Conservation (phyloP, 2,797 vertebrate genomes). For the Lycodopsis pacificus region DNA sequence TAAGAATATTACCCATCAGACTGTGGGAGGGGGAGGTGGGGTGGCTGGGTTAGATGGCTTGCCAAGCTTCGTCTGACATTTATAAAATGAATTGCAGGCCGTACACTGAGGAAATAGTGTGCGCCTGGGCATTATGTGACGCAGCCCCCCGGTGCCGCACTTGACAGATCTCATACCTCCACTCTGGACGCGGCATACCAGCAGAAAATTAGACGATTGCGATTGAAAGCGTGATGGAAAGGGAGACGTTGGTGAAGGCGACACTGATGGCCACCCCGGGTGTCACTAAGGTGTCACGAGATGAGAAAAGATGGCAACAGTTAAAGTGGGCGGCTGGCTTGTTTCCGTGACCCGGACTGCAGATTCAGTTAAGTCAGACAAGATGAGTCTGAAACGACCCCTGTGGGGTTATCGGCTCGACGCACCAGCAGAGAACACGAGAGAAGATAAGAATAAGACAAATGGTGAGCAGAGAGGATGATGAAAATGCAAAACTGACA, state of each 20-base stretch:
- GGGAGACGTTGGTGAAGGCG: constrained; percentile 31
- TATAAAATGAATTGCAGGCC: constrained; percentile 73
- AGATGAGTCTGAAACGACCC: constrained; percentile 51
- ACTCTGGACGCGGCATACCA: constrained; percentile 21
- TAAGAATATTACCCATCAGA: constrained; percentile 80
- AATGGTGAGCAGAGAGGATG: constrained; percentile 27
- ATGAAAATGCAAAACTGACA: background rate
- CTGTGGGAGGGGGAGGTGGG: constrained; percentile 13
- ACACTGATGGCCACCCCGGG: constrained; percentile 29
- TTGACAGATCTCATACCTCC: constrained; percentile 63
- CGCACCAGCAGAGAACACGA: background rate
- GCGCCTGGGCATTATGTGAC: constrained; percentile 34
- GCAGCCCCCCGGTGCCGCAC: constrained; percentile 24
- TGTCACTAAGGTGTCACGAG: constrained; percentile 46
- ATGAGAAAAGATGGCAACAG: constrained; percentile 63
- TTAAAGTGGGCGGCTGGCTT: constrained; percentile 39
- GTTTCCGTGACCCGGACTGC: constrained; percentile 46
- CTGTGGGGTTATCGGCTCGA: constrained; percentile 20
- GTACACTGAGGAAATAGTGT: constrained; percentile 53
- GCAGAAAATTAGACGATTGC: constrained; percentile 51
- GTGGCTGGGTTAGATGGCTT: constrained; percentile 37
- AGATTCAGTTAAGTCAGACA: constrained; percentile 49
- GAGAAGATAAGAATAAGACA: constrained; percentile 30
- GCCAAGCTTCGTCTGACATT: constrained; percentile 80
- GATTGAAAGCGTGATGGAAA: constrained; percentile 64